Base-by-base conservation (phyloP, 2,888 invertebrate species). In the Ectemnius continuus region DNA sequence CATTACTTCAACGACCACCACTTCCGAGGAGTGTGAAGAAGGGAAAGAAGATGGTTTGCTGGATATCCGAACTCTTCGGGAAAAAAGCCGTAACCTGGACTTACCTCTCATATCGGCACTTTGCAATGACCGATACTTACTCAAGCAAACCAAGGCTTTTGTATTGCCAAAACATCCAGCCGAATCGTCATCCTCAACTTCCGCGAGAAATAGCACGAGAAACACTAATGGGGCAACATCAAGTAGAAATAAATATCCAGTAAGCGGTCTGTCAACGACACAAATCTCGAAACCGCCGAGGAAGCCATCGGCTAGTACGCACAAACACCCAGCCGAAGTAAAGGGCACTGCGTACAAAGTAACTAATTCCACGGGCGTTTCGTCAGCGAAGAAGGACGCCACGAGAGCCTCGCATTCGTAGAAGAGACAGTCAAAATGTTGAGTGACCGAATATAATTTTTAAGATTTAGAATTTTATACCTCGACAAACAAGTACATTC, bases 31-130 rank as follows among this genome's bases (percentile, higher is more conserved):
- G 14, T 76, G 73, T 46, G 78, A 85, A 13, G 81, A 80, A 48
- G 80, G 73, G 1, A 85, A 88, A 61, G 85, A 87, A 18, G 88
- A 89, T 57, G 90, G 90, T 26, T 91, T 93, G 81, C 90, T 95
- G 77, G 97, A 97, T 91, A 96, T 97, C 86, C 95, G 95, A 87
- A 94, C 96, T 82, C 92, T 97, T 76, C 93, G 97, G 72, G 97
- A 97, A 91, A 96, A 97, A 92, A 97, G 97, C 91, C 95, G 95
- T 89, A 96, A 97, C 89, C 93, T 97, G 87, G 97, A 97, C 91
- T 92, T 98, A 91, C 98, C 98, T 20, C 92, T 98, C 75, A 97
- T 98, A 88, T 96, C 97, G 73, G 98, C 98, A 14, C 93, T 98
- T 83, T 98, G 97, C 92, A 98, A 98, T 90, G 98, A 98, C 91